These are phyloP conservation scores for Catharus minimus DNA, from an alignment of 2,113 vertebrate genomes.

Conservation along the genomic window DNA sequence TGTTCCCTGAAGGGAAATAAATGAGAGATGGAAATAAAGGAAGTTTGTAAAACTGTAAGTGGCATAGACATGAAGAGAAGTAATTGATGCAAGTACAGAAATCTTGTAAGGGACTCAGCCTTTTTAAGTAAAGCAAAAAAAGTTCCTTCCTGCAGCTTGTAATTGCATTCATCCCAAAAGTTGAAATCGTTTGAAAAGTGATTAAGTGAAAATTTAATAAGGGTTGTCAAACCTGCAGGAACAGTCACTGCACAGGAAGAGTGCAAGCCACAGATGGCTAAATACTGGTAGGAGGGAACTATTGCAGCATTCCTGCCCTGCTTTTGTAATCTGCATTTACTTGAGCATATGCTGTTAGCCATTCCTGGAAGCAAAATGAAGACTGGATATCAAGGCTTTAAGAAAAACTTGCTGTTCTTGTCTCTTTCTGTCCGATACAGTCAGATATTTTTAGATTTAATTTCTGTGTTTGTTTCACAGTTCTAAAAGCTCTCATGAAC, in stretches of 20 bases:
- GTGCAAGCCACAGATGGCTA: background rate
- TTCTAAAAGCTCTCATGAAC: background rate
- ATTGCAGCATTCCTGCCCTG: background rate
- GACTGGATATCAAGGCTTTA: background rate
- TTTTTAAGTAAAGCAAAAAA: background rate
- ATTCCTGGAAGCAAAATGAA: background rate
- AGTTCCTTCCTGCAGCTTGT: background rate
- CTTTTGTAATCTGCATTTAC: background rate
- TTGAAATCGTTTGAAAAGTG: background rate
- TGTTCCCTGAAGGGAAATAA: background rate
- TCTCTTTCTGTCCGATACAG: background rate
- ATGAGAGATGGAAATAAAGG: background rate
- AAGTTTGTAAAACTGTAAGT: background rate
- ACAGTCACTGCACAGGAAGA: background rate
- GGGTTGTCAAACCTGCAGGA: background rate
- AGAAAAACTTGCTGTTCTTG: background rate
- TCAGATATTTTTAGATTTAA: background rate
- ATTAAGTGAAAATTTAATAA: background rate
- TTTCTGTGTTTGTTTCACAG: background rate
- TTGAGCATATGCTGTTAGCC: background rate
- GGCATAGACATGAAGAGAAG: background rate
- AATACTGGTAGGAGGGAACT: background rate
- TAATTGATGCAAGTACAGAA: background rate
- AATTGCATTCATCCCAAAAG: background rate
- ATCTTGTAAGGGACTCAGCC: background rate